Percentiles rank a stretch among this genome's conserved stretches.
Conservation (phyloP, 2,113 vertebrate genomes). For the Tor tambroides region DNA sequence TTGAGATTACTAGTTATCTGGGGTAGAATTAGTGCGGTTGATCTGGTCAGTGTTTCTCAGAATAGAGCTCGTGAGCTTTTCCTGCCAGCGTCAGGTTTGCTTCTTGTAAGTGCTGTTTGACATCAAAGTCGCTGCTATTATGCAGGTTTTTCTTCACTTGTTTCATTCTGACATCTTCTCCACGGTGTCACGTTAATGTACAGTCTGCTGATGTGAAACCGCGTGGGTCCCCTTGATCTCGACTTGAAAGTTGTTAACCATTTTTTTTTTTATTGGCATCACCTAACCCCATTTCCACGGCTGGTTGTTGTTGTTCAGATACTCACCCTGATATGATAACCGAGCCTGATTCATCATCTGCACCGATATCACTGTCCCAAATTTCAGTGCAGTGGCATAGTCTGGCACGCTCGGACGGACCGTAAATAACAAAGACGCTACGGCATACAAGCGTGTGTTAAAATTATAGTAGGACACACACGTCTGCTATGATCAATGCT, state of each 20-base stretch:
- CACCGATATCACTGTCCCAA: slow-evolving; percentile 3
- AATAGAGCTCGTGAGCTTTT: slow-evolving; percentile 62
- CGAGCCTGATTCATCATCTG: neutral
- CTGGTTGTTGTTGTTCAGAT: neutral
- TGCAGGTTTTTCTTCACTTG: slow-evolving; percentile 51
- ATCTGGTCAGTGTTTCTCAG: slow-evolving; percentile 72
- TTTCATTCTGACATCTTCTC: slow-evolving; percentile 65
- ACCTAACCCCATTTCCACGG: slow-evolving; percentile 42
- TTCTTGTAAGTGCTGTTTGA: slow-evolving; percentile 73
- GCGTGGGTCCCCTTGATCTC: slow-evolving; percentile 1
- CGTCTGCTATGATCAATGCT: too few relatives aligned
- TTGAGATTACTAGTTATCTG: slow-evolving; percentile 41
- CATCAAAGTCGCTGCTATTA: slow-evolving; percentile 59
- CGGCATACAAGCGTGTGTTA: too few relatives aligned
- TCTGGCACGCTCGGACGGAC: neutral
- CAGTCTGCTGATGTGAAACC: slow-evolving; percentile 49
- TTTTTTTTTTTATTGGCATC: slow-evolving; percentile 6
- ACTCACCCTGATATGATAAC: neutral
- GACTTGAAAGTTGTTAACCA: slow-evolving; percentile 35
- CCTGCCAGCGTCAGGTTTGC: slow-evolving; percentile 69
- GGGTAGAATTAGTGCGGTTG: slow-evolving; percentile 66
- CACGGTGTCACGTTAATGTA: slow-evolving; percentile 5
- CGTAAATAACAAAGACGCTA: too few relatives aligned
- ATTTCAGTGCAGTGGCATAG: neutral
- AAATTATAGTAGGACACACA: too few relatives aligned